Base-by-base conservation (phyloP, 2,113 vertebrate species). In the Festucalex cinctus region DNA sequence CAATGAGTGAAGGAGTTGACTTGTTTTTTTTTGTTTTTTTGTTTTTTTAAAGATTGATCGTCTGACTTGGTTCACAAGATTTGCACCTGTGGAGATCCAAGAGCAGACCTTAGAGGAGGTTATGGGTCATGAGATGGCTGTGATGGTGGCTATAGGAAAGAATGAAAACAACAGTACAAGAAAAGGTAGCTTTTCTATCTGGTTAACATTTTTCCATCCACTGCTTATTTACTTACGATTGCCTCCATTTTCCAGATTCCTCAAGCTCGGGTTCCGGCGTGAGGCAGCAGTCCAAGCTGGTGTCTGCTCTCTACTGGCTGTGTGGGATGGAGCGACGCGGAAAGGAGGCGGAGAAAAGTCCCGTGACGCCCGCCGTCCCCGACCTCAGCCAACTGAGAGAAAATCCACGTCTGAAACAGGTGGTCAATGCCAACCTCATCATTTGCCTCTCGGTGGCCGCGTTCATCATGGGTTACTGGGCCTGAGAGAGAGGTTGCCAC, bases 381-480 rank as follows among this genome's bases (percentile, higher is more conserved):
- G 90, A 91, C 10, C 63, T 66, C 41, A 65, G 65, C 2, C 88
- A 90, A 19, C 69, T 93, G 69, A 84, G 94, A 19, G 97, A 99
- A 84, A 83, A 87, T 0, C 90, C 92, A 0, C 7, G 58, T 20
- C 81, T 93, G 57, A 92, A 75, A 10, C 79, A 75, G 17, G 0
- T 95, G 9, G 83, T 98, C 16, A 94, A 98, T 20, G 0, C 85
- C 84, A 98, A 94, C 86, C 86, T 98, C 68, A 70, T 98, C 0
- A 0, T 98, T 2, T 95, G 94, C 2, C 13, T 94, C 1, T 88
- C 91, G 0, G 89, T 92, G 0, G 89, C 91, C 0, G 1, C 92
- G 66, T 99, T 99, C 17, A 91, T 98, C 67, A 93, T 94, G 83
- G 95, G 92, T 0, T 98, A 94, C 89, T 99, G 98, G n/a, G 95